Conservation (phyloP, 2,888 invertebrate species). For the Rotaria macrura region DNA sequence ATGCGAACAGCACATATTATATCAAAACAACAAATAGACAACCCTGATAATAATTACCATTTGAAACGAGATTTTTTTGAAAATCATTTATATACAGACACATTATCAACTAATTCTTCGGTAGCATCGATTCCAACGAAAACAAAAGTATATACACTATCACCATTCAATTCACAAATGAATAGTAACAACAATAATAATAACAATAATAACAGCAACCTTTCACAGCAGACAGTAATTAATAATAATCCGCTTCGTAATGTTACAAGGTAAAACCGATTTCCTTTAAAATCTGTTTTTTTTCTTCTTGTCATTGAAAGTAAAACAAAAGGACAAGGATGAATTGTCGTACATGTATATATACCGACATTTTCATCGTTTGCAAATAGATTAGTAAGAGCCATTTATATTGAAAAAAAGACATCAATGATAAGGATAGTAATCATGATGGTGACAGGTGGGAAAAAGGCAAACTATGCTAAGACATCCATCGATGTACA, state of each 20-base stretch:
- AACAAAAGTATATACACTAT: background rate
- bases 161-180: background rate
- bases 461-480: background rate
- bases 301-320: too few relatives aligned
- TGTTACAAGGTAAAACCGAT: too few relatives aligned
- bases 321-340: background rate
- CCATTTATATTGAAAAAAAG: background rate
- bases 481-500: background rate
- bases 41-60: background rate
- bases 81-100: background rate
- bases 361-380: background rate
- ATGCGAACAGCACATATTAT: too few relatives aligned
- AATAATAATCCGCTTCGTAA: too few relatives aligned
- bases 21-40: too few relatives aligned
- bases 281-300: too few relatives aligned
- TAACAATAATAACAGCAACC: background rate
- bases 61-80: background rate
- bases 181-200: too few relatives aligned
- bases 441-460: background rate
- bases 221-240: background rate
- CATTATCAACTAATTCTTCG: background rate
- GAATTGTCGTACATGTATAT: background rate
- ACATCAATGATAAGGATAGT: background rate
- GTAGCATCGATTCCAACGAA: background rate
- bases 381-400: slow-evolving; percentile 11